A percentile compares a stretch with the other conserved stretches of the same genome.
phyloP scores from a whole-genome alignment of 1,140 invertebrate genomes.

The Ips typographus region DNA sequence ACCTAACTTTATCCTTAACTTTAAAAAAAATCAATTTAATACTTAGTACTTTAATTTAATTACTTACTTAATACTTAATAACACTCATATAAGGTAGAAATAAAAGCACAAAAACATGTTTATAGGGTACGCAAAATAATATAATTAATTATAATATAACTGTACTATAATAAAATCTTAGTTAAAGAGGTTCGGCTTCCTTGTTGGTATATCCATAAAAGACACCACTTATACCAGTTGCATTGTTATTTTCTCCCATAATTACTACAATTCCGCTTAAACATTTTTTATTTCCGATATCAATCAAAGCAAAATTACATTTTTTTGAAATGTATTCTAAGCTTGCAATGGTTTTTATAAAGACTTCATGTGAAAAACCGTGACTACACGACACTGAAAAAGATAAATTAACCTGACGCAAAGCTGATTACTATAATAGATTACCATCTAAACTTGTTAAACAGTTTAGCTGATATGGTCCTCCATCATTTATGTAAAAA shows the following conservation, averaged over 20 bases:
- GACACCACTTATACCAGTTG: neutral
- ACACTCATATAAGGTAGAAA: too few species aligned
- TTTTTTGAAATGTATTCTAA: constrained; percentile 15
- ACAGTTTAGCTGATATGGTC: constrained; percentile 77
- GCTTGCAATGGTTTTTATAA: constrained; percentile 20
- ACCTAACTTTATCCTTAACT: too few species aligned
- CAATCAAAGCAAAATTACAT: neutral
- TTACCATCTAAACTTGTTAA: constrained; percentile 21
- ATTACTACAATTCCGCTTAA: neutral
- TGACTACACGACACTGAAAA: constrained; percentile 37
- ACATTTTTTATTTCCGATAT: neutral
- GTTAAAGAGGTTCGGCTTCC: too few species aligned
- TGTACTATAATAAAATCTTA: too few species aligned
- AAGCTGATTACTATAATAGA: neutral
- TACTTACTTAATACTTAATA: too few species aligned
- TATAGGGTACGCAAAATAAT: too few species aligned
- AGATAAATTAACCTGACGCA: neutral
- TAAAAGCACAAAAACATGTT: too few species aligned
- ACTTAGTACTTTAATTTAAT: too few species aligned
- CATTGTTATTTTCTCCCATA: constrained; percentile 1
- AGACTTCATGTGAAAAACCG: constrained; percentile 26
- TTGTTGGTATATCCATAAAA: too few species aligned
- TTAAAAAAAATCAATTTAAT: too few species aligned
- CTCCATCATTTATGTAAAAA: constrained; percentile 82
- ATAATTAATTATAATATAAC: too few species aligned